These are phyloP conservation scores for Zapus hudsonius DNA, from an alignment of 2,113 vertebrate genomes.

Conservation along the genomic window DNA sequence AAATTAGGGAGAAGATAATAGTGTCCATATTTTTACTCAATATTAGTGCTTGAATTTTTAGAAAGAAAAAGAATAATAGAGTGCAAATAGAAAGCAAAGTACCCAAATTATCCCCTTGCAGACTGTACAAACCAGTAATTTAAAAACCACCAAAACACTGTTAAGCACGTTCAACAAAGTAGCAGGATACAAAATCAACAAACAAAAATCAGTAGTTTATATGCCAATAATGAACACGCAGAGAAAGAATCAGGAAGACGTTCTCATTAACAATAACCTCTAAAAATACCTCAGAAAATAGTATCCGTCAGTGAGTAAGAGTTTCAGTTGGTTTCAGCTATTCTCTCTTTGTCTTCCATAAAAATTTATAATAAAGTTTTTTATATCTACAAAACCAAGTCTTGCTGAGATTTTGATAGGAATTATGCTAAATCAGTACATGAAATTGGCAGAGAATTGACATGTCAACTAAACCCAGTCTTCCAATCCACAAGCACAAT, in stretches of 20 bases:
- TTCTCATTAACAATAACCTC: neutral
- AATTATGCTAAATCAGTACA: neutral
- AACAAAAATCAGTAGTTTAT: neutral
- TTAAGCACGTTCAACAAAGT: neutral
- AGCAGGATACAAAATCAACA: neutral
- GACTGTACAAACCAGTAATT: neutral
- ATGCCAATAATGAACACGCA: neutral
- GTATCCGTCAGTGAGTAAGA: neutral
- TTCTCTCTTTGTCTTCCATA: neutral
- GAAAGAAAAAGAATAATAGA: neutral
- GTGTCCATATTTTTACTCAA: neutral
- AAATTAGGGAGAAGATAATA: neutral
- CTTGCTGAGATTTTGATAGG: constrained; percentile 4
- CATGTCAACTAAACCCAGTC: neutral
- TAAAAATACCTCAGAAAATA: neutral
- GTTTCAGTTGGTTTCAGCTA: neutral
- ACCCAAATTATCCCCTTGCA: neutral
- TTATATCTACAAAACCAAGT: neutral
- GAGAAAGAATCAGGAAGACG: no score
- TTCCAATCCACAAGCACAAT: neutral
- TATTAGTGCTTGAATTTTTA: neutral
- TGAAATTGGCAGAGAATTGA: neutral
- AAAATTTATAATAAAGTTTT: neutral
- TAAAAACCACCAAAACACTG: neutral
- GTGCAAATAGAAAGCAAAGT: neutral